Evolutionary conservation across 2,113 vertebrate species (phyloP), one percentile per base, ranked within the genome.

Genomic region (Elgaria multicarinata): DNA sequence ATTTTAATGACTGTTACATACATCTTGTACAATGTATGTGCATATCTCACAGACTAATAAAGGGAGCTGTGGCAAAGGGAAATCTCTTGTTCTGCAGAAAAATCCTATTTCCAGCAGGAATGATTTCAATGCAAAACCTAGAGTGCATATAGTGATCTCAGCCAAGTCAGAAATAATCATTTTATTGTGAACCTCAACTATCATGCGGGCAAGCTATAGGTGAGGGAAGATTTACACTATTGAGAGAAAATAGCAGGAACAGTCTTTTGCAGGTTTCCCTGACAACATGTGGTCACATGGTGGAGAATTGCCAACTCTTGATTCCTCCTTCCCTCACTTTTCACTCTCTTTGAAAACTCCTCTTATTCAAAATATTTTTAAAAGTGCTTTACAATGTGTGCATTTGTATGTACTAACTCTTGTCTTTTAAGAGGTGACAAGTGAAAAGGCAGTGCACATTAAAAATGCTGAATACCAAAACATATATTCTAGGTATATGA

Each of bases 211-310:
- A 93, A 92, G 87, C 83, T 90, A 83, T 91, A 96, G 95, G 95
- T 96, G 96, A 96, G 92, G 95, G 94, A 93, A 96, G 96, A 97
- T 97, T 96, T 96, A 96, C 89, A 81, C 94, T 96, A 95, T 95
- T 93, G 95, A 96, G 96, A 96, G 91, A 89, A 94, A 94, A 92
- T 91, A 58, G 84, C 92, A 28, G 89, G 88, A 92, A 42, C 90
- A 1, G 3, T 92, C 90, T 91, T 91, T 93, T 94, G 87, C 90
- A 77, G 75, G 89, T 91, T 96, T 94, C 91, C 94, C 85, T 87
- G 95, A 92, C 94, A 93, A 46, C 81, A 89, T 93, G 74, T 66
- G 93, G 80, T 55, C 87, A 90, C 50, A 53, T 53, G n/a, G 39
- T 89, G 88, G 91, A 96, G 89, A 88, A 14, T 55, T 87, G 92